A percentile compares a stretch with the other conserved stretches of the same genome.
These are phyloP conservation scores for Perizoma affinitatum DNA, from an alignment of 2,888 invertebrate genomes.

Conservation along the genomic window DNA sequence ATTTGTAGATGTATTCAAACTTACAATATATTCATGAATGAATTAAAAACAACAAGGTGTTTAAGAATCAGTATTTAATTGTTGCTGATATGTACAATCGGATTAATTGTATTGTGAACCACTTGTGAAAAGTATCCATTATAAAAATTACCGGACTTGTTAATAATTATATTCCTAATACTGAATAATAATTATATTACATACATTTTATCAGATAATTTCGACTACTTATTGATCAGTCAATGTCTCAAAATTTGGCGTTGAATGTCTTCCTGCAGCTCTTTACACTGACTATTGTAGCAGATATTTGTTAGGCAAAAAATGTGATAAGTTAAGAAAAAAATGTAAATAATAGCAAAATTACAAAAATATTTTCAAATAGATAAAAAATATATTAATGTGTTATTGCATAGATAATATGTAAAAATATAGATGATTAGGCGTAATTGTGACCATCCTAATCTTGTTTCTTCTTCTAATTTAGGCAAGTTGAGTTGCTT, in stretches of 20 bases:
- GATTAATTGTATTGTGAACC: too few species aligned
- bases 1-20: slow-evolving; percentile 2
- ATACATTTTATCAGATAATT: too few species aligned
- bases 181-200: too few species aligned
- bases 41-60: not conserved
- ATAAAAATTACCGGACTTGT: too few species aligned
- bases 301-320: slow-evolving; percentile 79
- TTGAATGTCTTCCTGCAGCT: slow-evolving; percentile 83
- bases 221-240: slow-evolving; percentile 27
- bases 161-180: too few species aligned
- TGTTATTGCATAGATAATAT: slow-evolving; percentile 68
- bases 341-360: slow-evolving; percentile 67
- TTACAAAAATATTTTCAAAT: slow-evolving; percentile 66
- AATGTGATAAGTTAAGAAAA: slow-evolving; percentile 79
- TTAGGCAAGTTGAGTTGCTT: not conserved
- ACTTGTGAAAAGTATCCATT: too few species aligned
- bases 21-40: too few species aligned
- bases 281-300: slow-evolving; percentile 84
- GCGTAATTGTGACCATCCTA: slow-evolving; percentile 43
- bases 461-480: slow-evolving; percentile 35
- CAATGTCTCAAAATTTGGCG: slow-evolving; percentile 51
- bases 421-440: slow-evolving; percentile 58
- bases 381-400: slow-evolving; percentile 60
- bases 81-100: too few species aligned
- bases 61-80: too few species aligned